These are phyloP conservation scores for Andricus curvator DNA, from an alignment of 2,888 invertebrate species.

Conservation along the genomic window DNA sequence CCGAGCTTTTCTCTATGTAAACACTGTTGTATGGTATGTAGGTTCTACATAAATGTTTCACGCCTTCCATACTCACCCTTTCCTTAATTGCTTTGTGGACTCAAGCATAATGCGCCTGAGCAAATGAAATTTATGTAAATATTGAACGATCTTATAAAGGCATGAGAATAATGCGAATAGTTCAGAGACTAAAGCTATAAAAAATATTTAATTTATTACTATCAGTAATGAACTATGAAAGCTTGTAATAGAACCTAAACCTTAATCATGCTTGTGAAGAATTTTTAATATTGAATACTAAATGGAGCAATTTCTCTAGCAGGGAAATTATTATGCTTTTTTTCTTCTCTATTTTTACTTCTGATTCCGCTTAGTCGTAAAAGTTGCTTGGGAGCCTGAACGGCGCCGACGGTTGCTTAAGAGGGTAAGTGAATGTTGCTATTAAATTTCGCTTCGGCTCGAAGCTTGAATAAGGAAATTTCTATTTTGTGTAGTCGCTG, in stretches of 20 bases:
- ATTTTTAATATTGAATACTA: background rate
- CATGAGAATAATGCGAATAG: too few species aligned
- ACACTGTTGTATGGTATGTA: background rate
- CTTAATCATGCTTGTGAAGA: too few species aligned
- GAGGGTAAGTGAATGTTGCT: slow-evolving; percentile 29
- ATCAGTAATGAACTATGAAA: too few species aligned
- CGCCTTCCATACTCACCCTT: background rate
- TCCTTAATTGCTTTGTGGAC: background rate
- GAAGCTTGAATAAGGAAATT: slow-evolving; percentile 37
- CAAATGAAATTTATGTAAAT: too few species aligned
- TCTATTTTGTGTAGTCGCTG: slow-evolving; percentile 28
- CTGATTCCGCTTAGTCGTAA: slow-evolving; percentile 18
- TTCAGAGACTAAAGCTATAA: too few species aligned
- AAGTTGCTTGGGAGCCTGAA: slow-evolving; percentile 19
- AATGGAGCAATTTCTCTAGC: background rate
- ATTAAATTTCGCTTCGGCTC: slow-evolving; percentile 27
- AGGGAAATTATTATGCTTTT: background rate
- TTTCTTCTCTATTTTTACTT: background rate
- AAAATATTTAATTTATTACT: too few species aligned
- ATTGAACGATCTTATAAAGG: too few species aligned
- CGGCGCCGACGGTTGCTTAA: slow-evolving; percentile 25
- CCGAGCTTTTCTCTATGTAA: slow-evolving; percentile 19
- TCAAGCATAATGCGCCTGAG: background rate
- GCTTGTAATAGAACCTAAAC: too few species aligned
- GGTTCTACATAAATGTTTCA: slow-evolving; percentile 4